A percentile compares a stretch with the other conserved stretches of the same genome.
Evolutionary conservation across 1,140 invertebrate species (phyloP).

Genomic region (Colletes gigas): DNA sequence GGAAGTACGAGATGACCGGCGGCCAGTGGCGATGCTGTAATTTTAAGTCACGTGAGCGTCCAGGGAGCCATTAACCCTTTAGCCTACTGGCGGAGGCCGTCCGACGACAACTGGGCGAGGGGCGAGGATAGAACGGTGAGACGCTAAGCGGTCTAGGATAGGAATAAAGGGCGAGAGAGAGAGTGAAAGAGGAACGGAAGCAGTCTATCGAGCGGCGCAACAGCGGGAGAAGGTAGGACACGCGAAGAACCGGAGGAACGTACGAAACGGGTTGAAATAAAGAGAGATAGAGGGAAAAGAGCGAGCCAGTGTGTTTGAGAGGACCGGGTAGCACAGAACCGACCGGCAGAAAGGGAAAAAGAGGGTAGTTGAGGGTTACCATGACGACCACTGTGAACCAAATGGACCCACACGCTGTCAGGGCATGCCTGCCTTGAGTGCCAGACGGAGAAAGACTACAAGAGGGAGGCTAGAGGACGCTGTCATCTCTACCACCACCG

Average conservation of each 20-base stretch:
- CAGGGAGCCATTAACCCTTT: constrained; percentile 62
- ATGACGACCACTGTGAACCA: constrained; percentile 75
- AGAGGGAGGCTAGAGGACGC: constrained; percentile 45
- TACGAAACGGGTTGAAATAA: constrained; percentile 38
- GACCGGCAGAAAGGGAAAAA: constrained; percentile 66
- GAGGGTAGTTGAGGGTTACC: constrained; percentile 73
- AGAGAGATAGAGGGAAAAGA: constrained; percentile 15
- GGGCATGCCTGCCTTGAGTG: constrained; percentile 67
- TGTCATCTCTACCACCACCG: constrained; percentile 53
- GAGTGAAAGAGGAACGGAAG: background rate
- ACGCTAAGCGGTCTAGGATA: constrained; percentile 15
- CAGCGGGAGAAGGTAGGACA: background rate
- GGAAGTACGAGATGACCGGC: background rate
- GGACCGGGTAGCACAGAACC: constrained; percentile 46
- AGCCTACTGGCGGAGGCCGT: constrained; percentile 50
- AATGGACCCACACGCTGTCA: constrained; percentile 76
- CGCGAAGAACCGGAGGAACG: constrained; percentile 23
- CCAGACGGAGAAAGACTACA: constrained; percentile 62
- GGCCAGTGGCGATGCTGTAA: constrained; percentile 26
- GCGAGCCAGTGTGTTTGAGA: constrained; percentile 44
- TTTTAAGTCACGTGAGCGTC: constrained; percentile 45
- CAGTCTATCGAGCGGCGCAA: constrained; percentile 7
- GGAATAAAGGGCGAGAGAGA: constrained; percentile 16
- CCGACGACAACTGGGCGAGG: constrained; percentile 28
- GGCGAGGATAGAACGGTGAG: constrained; percentile 22